Base-by-base conservation (phyloP, 2,113 vertebrate species). In the Eleginops maclovinus region DNA sequence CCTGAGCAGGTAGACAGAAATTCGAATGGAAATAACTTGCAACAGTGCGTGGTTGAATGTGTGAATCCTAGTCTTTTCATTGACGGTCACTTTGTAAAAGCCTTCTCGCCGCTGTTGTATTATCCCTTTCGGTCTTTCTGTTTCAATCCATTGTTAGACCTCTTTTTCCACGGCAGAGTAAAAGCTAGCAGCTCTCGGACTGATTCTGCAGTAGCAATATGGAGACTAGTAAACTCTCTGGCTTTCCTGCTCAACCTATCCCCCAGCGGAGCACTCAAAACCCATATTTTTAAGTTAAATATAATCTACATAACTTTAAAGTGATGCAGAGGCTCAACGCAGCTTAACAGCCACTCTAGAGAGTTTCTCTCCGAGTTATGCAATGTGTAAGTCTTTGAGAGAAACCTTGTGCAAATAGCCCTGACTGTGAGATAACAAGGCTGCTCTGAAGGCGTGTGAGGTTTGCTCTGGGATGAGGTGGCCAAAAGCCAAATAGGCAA, bases 381-480 rank as follows among this genome's bases (percentile, higher is more conserved):
- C 62, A 63, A 63, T 24, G 12, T 67, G 31, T 68, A 54, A 69
- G 65, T 72, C 66, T 55, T 55, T 47, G 50, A 54, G 66, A 70
- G 47, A 49, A 79, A 71, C 68, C 31, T 75, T 82, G 74, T 79
- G 60, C 75, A 81, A 84, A 87, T 60, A 84, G n/a, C 31, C 43
- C n/a, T 15, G 22, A 59, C 46, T 49, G 43, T 41, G 41, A 72
- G 62, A 82, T 54, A 70, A 58, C 22, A 55, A 49, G 17, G 28
- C 49, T n/a, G 17, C 1, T 2, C 31, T 17, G 12, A 75, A 80
- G 75, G 50, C 3, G 17, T 67, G 69, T 72, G 46, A 44, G 79
- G 75, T 82, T 86, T 86, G 68, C 76, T 51, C 44, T 64, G 44
- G 60, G 76, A 41, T 61, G 10, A 49, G 22, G 44, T 51, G 53